A percentile compares a stretch with the other conserved stretches of the same genome.
phyloP scores from a whole-genome alignment of 2,888 invertebrate species.

The Pandemis cinnamomeana region DNA sequence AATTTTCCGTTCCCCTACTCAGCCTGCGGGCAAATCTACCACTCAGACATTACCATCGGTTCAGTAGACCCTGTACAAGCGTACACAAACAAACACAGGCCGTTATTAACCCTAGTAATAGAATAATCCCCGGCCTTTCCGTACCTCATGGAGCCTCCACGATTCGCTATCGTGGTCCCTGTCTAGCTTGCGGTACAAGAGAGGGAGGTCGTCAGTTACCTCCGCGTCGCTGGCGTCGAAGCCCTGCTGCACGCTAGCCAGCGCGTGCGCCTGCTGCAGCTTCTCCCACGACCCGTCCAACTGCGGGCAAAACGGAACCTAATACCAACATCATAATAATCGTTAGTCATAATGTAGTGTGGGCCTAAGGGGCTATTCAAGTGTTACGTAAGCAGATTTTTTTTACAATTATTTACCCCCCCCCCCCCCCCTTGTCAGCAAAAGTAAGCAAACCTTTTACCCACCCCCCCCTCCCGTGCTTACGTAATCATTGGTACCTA shows the following conservation, averaged over 20 bases:
- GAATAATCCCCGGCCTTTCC: neutral
- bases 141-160: neutral
- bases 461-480: no score
- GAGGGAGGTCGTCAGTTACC: conserved; percentile 60
- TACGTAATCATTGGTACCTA: no score
- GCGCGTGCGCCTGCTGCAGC: conserved; percentile 94
- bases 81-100: neutral
- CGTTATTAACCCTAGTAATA: neutral
- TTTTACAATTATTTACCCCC: no score
- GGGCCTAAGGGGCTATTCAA: no score
- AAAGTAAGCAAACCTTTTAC: no score
- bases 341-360: no score
- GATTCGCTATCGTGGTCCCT: neutral
- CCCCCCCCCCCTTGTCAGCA: no score
- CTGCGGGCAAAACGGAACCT: conserved; percentile 47
- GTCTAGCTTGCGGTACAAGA: neutral
- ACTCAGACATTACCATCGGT: no score
- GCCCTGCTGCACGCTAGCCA: conserved; percentile 95
- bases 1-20: no score
- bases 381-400: no score
- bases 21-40: no score
- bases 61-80: neutral
- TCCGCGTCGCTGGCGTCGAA: conserved; percentile 96
- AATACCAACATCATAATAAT: no score
- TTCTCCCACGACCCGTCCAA: conserved; percentile 96